Evolutionary conservation across 2,797 vertebrate genomes (phyloP), one percentile per base, ranked within the genome.

Genomic region (Tangara arthus): DNA sequence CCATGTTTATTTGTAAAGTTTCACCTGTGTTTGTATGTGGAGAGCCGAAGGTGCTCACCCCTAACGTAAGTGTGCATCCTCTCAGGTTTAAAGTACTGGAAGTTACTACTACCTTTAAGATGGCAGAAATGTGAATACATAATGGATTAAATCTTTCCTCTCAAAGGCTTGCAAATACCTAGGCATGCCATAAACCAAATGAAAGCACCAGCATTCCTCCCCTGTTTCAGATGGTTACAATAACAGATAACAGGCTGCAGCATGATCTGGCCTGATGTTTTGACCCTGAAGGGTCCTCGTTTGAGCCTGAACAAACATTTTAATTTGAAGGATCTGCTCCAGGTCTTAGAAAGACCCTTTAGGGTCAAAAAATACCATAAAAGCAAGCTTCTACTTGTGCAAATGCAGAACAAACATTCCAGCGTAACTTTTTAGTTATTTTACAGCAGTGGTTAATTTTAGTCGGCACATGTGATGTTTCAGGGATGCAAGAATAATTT

Each of bases 221-320:
- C 35, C 73, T 94, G 73, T 84, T 96, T 91, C 63, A 56, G 69
- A 82, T 90, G 82, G 79, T 90, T 96, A 32, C 66, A 77, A 39
- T 59, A 86, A 87, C 5, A 91, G 95, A 82, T 94, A 96, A 94
- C 95, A 95, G 85, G 95, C 63, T 95, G 71, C 59, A 84, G 80
- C 95, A 90, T 19, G 95, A 94, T 79, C 66, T 76, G 66, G 34
- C 68, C 93, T 59, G 65, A 61, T 81, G 64, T 37, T 94, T 88
- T 95, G 96, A 96, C 95, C 95, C 94, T 64, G 63, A 84, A 93
- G 80, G 72, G 63, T 87, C 85, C 13, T 70, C 0, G 2, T 64
- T 86, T 81, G 63, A 87, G 64, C 81, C 44, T 6, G 59, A 84
- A 64, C 52, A 86, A 96, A 80, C 80, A 88, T 82, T 95, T 94